phyloP scores from a whole-genome alignment of 1,140 invertebrate genomes.

The Solen grandis region DNA sequence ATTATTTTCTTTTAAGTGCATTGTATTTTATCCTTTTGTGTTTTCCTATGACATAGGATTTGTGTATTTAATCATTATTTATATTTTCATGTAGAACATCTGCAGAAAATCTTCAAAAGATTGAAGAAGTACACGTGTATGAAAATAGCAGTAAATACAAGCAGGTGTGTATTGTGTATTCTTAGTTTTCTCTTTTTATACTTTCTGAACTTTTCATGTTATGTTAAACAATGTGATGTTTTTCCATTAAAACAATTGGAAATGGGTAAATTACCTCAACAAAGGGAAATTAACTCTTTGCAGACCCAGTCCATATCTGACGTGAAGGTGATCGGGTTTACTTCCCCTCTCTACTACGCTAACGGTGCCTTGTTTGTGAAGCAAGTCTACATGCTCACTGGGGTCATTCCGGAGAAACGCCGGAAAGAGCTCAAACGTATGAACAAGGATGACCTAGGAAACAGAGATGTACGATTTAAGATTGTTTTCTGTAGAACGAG shows the following conservation, averaged over 20 bases:
- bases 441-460: not conserved
- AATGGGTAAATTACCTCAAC: too few species aligned
- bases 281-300: too few species aligned
- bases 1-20: too few species aligned
- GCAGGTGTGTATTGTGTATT: constrained; percentile 4
- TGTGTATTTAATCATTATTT: too few species aligned
- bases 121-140: constrained; percentile 29
- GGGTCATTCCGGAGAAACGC: constrained; percentile 52
- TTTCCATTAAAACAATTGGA: too few species aligned
- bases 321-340: constrained; percentile 46
- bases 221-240: not conserved
- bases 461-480: constrained; percentile 60
- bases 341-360: constrained; percentile 56
- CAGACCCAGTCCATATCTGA: constrained; percentile 36
- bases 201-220: not conserved
- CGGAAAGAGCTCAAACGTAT: constrained; percentile 43
- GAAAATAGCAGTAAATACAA: constrained; percentile 30
- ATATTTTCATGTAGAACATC: constrained; percentile 27
- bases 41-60: too few species aligned
- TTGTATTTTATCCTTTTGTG: too few species aligned
- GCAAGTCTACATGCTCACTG: constrained; percentile 33
- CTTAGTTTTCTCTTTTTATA: not conserved
- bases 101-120: constrained; percentile 46
- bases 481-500: too few species aligned
- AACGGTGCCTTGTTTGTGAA: constrained; percentile 51